Base-by-base conservation (phyloP, 2,888 invertebrate genomes). In the Bombylius discolor region DNA sequence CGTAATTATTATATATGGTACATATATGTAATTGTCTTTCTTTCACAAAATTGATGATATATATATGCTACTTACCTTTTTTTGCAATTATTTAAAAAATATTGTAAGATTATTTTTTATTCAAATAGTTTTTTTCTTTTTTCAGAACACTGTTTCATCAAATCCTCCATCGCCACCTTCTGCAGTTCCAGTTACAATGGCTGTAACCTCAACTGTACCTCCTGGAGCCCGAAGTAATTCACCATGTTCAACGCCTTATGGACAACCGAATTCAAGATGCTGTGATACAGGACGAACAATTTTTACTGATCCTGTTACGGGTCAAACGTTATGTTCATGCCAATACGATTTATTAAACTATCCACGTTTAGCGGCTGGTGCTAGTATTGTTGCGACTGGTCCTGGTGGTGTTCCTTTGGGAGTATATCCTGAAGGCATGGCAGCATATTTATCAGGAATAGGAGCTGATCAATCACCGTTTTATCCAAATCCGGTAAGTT, bases 241-340 rank as follows among this genome's bases (percentile, higher is more conserved):
- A 14, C 74, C 76, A 32, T 74, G 74, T 61, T 70, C 78, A 60
- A 76, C 78, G 48, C 73, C 81, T 4, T 71, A 71, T 54, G 76
- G 76, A 51, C 70, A 75, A 62, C 70, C 75, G 59, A 67, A 72
- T 54, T 57, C 59, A 58, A 69, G 90, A 66, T 92, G 94, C 78
- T 92, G 94, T 78, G 92, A 94, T 78, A 90, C 92, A 63, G 93
- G 93, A 63, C 82, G 93, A 67, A 87, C 92, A 62, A 83, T 93
- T 71, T 90, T 89, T 78, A 89, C 89, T 70, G 91, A 91, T 76
- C 91, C 91, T 49, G 80, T 90, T 64, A 89, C 89, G 64, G 90
- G 91, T 55, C 89, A 90, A 75, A 89, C 87, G 56, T 85, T 91
- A 61, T 91, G 91, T 77, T 90, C 90, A 66, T 91, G 91, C 76